Evolutionary conservation across 2,113 vertebrate species (phyloP), one percentile per base, ranked within the genome.

Genomic region (Ornithorhynchus anatinus): DNA sequence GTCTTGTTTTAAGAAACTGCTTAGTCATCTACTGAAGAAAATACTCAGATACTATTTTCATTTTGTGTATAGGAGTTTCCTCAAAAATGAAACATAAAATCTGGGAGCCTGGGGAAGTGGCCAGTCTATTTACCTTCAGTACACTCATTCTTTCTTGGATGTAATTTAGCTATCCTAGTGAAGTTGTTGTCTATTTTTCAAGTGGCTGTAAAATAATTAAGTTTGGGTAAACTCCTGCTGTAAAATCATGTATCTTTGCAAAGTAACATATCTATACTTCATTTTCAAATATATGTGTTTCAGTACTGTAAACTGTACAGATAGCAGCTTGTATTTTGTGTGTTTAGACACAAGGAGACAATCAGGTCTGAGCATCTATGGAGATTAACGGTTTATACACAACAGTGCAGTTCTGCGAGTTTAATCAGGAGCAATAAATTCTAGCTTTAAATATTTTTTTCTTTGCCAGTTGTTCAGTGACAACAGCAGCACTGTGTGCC

Each of bases 191-290:
- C 92, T 94, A 94, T 92, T 94, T 94, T 94, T 90, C 93, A 94
- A 93, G 92, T 93, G 93, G 86, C 92, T 94, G 91, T 92, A 90
- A 89, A 88, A 89, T 89, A 89, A 86, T 84, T 73, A 89, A 86
- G 81, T 94, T 94, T 93, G 92, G 93, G 92, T 92, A 92, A 93
- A 88, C 89, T 93, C 92, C 92, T 96, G 91, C 94, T 95, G 94
- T 97, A 96, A 98, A 97, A 98, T 98, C 95, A 95, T 97, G 97
- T 99, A 97, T 95, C 95, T 97, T 97, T 96, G 93, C 93, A 96
- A 96, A 96, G 95, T 96, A 96, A 96, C 96, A 96, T 96, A 97
- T 92, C 94, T 94, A 96, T 95, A 96, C 96, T 97, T 98, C 93
- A 95, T 96, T 97, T 96, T 96, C 95, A 95, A 92, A 94, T 97